Percentiles rank a stretch among this genome's conserved stretches.
Evolutionary conservation across 2,797 vertebrate species (phyloP).

Genomic region (Anisognathus igniventris): DNA sequence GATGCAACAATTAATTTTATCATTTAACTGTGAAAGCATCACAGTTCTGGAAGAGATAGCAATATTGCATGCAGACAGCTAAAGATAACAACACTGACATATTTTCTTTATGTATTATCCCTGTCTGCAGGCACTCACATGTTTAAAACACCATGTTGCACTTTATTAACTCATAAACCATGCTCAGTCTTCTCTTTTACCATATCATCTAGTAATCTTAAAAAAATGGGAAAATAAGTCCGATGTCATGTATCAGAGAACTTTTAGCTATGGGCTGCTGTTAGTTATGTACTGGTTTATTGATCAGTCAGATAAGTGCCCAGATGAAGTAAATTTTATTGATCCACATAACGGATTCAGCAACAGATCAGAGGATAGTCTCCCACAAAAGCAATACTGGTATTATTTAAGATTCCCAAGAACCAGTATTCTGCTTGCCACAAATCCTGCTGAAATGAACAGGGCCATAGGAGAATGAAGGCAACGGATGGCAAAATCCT

Average conservation of each 20-base stretch:
- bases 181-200: neutral
- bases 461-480: neutral
- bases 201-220: neutral
- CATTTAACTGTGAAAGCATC: neutral
- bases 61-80: neutral
- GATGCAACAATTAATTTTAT: conserved; percentile 26
- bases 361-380: neutral
- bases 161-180: conserved; percentile 35
- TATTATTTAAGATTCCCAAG: neutral
- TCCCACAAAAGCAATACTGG: neutral
- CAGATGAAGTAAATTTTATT: conserved; percentile 14
- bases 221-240: neutral
- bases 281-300: conserved; percentile 6
- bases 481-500: neutral
- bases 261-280: neutral
- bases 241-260: neutral
- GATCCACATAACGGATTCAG: neutral
- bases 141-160: neutral
- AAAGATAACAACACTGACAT: conserved; percentile 14
- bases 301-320: neutral
- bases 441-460: neutral
- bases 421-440: neutral
- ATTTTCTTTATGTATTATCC: neutral
- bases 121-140: neutral
- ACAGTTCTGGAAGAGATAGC: neutral